Base-by-base conservation (phyloP, 2,888 invertebrate genomes). In the Podotricha telesiphe region DNA sequence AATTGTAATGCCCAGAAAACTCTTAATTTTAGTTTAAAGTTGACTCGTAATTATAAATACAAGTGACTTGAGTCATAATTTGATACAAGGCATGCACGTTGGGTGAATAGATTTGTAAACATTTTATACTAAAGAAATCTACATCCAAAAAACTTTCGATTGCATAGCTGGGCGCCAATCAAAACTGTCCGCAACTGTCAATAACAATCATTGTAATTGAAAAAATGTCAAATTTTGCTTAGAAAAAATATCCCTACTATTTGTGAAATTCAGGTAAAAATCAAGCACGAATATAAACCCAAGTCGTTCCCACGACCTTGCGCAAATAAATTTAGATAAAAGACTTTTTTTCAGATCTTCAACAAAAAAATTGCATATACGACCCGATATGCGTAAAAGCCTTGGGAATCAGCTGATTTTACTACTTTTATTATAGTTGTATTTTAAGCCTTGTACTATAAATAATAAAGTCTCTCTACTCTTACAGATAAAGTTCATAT, bases 331-430 rank as follows among this genome's bases (percentile, higher is more conserved):
- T 74, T 71, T 77, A 74, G 76, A 74, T 75, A 81, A 81, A 81
- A 80, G 76, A 76, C 80, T 84, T 85, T 86, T 86, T 83, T 58
- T 58, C 66, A 58, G 75, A 79, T 74, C 79, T 79, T 28, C 6
- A 28, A 76, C 80, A 83, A 80, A 87, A 86, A 88, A 86, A 83
- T 82, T 77, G 86, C 87, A 83, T 81, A 82, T 82, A 77, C 80
- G 79, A 80, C 81, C 82, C 76, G 81, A 79, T 83, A 87, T 86
- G 86, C 88, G 86, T 71, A 68, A 71, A 75, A 79, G 74, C 80
- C 84, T 82, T 88, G 86, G 82, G 87, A 86, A 88, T 87, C 89
- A 89, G 89, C 88, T 88, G 88, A 87, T 86, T 66, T 65, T 20
- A 22, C 20, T 11, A 34, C 28, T 28, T 15, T 47, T 3, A 17